Evolutionary conservation across 2,797 vertebrate species (phyloP), one percentile per base, ranked within the genome.

Genomic region (Synanceia verrucosa): DNA sequence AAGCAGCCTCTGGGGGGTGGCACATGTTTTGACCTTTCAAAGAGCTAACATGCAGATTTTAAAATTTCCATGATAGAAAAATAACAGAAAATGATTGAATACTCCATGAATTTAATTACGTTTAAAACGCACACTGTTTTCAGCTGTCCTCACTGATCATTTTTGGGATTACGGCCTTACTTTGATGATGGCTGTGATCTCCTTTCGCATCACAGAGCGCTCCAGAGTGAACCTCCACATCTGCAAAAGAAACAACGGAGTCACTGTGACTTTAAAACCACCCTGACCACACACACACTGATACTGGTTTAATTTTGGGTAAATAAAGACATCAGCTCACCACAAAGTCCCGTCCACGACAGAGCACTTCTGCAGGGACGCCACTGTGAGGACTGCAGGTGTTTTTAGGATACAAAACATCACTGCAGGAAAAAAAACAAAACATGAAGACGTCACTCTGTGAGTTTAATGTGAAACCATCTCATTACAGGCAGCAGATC

Each of bases 221-320:
- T 96, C 97, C 73, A 95, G 94, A 0, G 97, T 99, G 90, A 99
- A 99, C 79, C 97, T 96, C 98, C 98, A 99, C 96, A 99, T 97
- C 98, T 99, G 66, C 65, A 33, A 73, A 6, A 77, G 57, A 9
- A 44, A 36, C 21, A 34, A 57, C n/a, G 5, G 14, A 67, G 14
- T 63, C 53, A 44, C 31, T 5, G 4, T 6, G 37, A 58, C 31
- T 74, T 31, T 4, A 29, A 33, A 34, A 62, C 1, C 2, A 37
- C 0, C n/a, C 8, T 0, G 6, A 43, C 7, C 4, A 44, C 16
- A 34, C 4, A 16, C 4, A 37, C 36, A 44, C n/a, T 48, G 24
- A 21, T 26, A 4, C 6, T 36, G 6, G 29, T 23, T 63, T 63
- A 0, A 46, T 24, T 36, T 13, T 2, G 2, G 16, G 6, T 26